Evolutionary conservation across 2,888 invertebrate genomes (phyloP), one percentile per base, ranked within the genome.

Genomic region (Amphimallon solstitiale): DNA sequence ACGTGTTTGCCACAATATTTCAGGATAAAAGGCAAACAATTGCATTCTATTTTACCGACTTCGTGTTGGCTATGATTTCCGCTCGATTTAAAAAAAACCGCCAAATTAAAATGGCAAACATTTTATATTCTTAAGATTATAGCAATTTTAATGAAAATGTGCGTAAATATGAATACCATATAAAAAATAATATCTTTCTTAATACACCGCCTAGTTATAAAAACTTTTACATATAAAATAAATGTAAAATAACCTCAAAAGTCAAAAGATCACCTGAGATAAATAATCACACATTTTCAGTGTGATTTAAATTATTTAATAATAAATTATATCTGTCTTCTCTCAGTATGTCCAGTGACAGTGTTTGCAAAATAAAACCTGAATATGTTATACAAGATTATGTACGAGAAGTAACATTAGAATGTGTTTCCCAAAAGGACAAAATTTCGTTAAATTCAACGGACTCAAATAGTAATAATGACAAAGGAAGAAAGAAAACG

Each of bases 331-430:
- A 46, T 1, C 19, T 48, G 19, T 21, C 6, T 48, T 17, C 7
- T 15, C 14, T 1, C 23, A 15, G 5, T 15, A 62, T 71, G 71
- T 65, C 69, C 5, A 67, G 68, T 2, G 56, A 60, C 17, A 85
- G 85, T 63, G 76, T 84, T 46, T 85, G 85, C 69, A 75, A 78
- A 70, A 83, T 85, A 37, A 85, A 85, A 76, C 73, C 81, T 34
- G 84, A 85, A 68, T 86, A 77, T 72, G 74, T 86, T 45, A 73
- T 86, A 23, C 80, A 80, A 37, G 84, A 85, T 67, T 82, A 82
- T 69, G 75, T 81, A 51, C 79, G 84, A 67, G 79, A 79, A 67
- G 65, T 84, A 21, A 78, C 78, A 46, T 71, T 83, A 29, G 78
- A 84, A 64, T 82, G 81, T 73, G 79, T 85, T 59, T 81, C 85